Conservation (phyloP, 2,888 invertebrate species). For the Steinernema hermaphroditum region DNA sequence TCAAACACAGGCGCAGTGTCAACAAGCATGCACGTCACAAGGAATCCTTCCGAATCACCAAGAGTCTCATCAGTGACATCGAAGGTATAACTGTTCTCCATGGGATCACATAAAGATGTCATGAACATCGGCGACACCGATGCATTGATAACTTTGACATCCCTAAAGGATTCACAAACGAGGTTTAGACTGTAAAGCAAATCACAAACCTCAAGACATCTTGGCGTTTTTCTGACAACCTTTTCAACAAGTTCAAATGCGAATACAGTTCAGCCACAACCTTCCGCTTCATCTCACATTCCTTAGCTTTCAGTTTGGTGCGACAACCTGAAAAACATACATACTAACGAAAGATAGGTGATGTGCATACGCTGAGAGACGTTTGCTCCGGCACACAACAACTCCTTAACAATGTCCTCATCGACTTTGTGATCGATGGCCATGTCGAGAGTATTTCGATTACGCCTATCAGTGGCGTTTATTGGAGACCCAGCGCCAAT, state of each 20-base stretch:
- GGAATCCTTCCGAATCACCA: neutral
- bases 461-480: neutral
- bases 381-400: constrained; percentile 8
- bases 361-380: neutral
- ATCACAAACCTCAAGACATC: neutral
- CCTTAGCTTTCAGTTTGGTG: neutral
- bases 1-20: neutral
- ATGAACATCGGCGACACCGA: neutral
- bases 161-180: too few species aligned
- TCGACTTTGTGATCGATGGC: constrained; percentile 4
- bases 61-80: neutral
- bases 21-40: constrained; percentile 16
- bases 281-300: neutral
- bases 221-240: neutral
- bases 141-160: neutral
- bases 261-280: neutral
- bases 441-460: neutral
- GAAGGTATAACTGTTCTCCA: neutral
- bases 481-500: constrained; percentile 22
- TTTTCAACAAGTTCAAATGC: neutral
- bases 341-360: neutral
- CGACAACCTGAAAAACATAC: neutral
- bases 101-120: constrained; percentile 2
- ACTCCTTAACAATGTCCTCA: neutral
- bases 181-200: neutral